phyloP scores from a whole-genome alignment of 2,797 vertebrate genomes.

The Geotrypetes seraphini region DNA sequence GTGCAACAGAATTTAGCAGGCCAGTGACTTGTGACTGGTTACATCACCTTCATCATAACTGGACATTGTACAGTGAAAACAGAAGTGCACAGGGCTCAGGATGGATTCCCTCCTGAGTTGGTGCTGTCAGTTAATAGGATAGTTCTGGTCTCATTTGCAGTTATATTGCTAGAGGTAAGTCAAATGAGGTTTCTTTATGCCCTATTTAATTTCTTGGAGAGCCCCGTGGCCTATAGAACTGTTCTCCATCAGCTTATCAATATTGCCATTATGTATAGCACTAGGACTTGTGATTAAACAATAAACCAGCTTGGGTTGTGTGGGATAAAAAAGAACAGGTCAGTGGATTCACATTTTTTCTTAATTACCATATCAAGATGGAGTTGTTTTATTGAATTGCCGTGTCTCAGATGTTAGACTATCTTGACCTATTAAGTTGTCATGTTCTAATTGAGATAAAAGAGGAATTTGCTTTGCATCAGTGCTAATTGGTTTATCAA shows the following conservation, averaged over 20 bases:
- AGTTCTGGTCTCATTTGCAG: no score
- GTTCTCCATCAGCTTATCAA: background rate
- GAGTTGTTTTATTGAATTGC: slow-evolving; percentile 68
- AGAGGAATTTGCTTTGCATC: slow-evolving; percentile 74
- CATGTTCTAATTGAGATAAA: slow-evolving; percentile 75
- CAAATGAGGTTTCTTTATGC: no score
- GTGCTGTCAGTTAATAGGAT: no score
- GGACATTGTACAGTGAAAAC: no score
- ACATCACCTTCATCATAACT: no score
- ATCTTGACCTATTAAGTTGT: slow-evolving; percentile 74
- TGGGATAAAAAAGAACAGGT: slow-evolving; percentile 28
- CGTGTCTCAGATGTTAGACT: slow-evolving; percentile 72
- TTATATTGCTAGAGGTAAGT: no score
- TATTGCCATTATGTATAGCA: slow-evolving; percentile 1
- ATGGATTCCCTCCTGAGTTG: no score
- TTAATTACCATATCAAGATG: slow-evolving; percentile 71
- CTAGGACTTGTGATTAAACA: slow-evolving; percentile 25
- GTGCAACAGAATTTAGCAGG: no score
- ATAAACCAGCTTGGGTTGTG: slow-evolving; percentile 32
- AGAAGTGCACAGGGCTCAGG: no score
- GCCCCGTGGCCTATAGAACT: no score
- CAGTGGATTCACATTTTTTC: slow-evolving; percentile 63
- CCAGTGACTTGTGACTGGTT: no score
- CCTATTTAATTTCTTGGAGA: no score
- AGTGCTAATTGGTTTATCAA: slow-evolving; percentile 76